Evolutionary conservation across 2,888 invertebrate genomes (phyloP), one percentile per base, ranked within the genome.

Genomic region (Drosophila tanythrix): DNA sequence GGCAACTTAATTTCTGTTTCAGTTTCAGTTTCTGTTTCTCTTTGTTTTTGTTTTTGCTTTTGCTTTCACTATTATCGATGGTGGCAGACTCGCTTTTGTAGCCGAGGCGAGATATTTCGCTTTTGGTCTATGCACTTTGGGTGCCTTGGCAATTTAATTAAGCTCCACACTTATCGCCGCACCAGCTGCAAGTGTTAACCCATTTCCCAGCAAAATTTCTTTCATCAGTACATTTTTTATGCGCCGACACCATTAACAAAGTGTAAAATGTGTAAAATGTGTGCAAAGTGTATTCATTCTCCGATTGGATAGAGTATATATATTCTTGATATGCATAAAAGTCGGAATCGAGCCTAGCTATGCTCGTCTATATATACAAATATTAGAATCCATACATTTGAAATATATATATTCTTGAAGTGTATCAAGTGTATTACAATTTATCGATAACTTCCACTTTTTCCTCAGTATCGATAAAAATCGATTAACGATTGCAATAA

Each of bases 121-220:
- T 36, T 40, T 38, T 38, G 29, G 43, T 38, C 18, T 50, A 11
- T 48, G 13, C 31, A 36, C 62, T 58, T 69, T 77, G 74, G 74
- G 29, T 52, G 56, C 43, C 60, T 62, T 81, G 65, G 55, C 68
- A 88, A 75, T 88, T 83, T 75, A 83, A 83, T 88, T 83, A 88
- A 83, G 79, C 83, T 83, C 75, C 83, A 68, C 89, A 81, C 89
- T 83, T 83, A 88, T 83, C 81, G 71, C 55, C 25, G 65, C 33
- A 56, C 43, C 43, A 50, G 61, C 50, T 29, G 55, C 50, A 46
- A 62, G 67, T 51, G 46, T 48, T 59, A 59, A 60, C 59, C 62
- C 61, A 57, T 35, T 21, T 40, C 68, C 11, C 36, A 51, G 33
- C 21, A 11, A 15, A 46, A 4, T 36, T 36, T 27, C 11, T 27